Percentiles rank a stretch among this genome's conserved stretches.
Conservation (phyloP, 2,888 invertebrate species). For the Vannuccia rotundouncinata region DNA sequence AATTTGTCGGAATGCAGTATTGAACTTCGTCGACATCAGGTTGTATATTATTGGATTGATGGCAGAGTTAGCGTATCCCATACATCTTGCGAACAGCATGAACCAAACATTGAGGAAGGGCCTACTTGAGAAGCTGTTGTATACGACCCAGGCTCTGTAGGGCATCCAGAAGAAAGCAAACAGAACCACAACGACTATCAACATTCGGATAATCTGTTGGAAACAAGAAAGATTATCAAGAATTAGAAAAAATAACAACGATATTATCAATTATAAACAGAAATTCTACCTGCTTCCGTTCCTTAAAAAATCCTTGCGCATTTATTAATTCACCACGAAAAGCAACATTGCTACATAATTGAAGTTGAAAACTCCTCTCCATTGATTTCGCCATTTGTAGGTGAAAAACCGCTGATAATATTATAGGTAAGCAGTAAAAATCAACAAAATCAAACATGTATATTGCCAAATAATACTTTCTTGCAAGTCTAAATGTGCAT, state of each 20-base stretch:
- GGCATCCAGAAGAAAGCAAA: slow-evolving; percentile 64
- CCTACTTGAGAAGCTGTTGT: slow-evolving; percentile 61
- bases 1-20: slow-evolving; percentile 60
- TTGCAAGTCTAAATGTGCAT: slow-evolving; percentile 58
- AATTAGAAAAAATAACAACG: too few relatives aligned
- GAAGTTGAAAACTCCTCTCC: too few relatives aligned
- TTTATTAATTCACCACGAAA: too few relatives aligned
- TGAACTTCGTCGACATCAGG: slow-evolving; percentile 63
- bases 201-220: slow-evolving; percentile 63
- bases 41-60: slow-evolving; percentile 65
- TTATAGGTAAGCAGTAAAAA: slow-evolving; percentile 62
- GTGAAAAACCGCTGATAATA: slow-evolving; percentile 62
- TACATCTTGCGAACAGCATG: slow-evolving; percentile 62
- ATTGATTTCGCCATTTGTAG: slow-evolving; percentile 62
- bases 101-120: slow-evolving; percentile 62
- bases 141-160: slow-evolving; percentile 62
- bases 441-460: slow-evolving; percentile 62
- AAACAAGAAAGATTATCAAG: not conserved
- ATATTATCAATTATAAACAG: too few relatives aligned
- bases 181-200: slow-evolving; percentile 62
- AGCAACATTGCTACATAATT: too few relatives aligned
- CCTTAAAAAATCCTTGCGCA: too few relatives aligned
- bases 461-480: slow-evolving; percentile 58
- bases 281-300: too few relatives aligned
- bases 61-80: slow-evolving; percentile 64